Evolutionary conservation across 2,113 vertebrate genomes (phyloP).

Genomic region (Hippocampus mohnikei): DNA sequence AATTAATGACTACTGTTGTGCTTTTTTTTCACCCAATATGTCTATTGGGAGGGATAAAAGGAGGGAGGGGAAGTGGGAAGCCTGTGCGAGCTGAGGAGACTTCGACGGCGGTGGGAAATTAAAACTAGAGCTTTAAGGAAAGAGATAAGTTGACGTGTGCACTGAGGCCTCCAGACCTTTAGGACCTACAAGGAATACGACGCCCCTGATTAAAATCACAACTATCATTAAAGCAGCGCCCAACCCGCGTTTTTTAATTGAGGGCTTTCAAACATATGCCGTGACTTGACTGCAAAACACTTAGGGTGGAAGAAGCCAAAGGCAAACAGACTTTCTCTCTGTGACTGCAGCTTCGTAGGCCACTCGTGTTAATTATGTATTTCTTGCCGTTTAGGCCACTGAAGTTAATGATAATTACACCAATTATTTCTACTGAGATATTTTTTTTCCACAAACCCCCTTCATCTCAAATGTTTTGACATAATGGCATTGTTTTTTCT

Average conservation of each 20-base stretch:
- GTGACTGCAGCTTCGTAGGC: constrained; percentile 30
- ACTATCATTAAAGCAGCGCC: constrained; percentile 64
- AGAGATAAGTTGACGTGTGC: constrained; percentile 71
- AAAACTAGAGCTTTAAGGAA: constrained; percentile 66
- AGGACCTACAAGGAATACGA: constrained; percentile 65
- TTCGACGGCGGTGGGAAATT: constrained; percentile 74
- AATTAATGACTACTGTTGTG: constrained; percentile 70
- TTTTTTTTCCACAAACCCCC: constrained; percentile 33
- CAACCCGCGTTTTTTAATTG: constrained; percentile 56
- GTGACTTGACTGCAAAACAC: constrained; percentile 59
- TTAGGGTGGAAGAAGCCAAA: constrained; percentile 26
- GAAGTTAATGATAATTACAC: constrained; percentile 54
- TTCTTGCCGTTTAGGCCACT: constrained; percentile 46
- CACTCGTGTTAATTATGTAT: constrained; percentile 53
- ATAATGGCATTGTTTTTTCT: not conserved
- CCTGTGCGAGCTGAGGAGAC: constrained; percentile 45
- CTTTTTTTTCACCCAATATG: constrained; percentile 15
- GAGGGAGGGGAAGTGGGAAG: constrained; percentile 11
- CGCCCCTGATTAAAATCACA: constrained; percentile 72
- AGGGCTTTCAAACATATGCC: constrained; percentile 57
- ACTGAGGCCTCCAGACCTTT: constrained; percentile 64
- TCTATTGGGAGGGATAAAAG: constrained; percentile 37
- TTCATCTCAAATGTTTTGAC: constrained; percentile 32
- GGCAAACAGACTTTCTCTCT: constrained; percentile 37
- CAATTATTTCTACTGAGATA: constrained; percentile 40